Evolutionary conservation across 2,888 invertebrate species (phyloP).

Genomic region (Monoplex corrugatus): DNA sequence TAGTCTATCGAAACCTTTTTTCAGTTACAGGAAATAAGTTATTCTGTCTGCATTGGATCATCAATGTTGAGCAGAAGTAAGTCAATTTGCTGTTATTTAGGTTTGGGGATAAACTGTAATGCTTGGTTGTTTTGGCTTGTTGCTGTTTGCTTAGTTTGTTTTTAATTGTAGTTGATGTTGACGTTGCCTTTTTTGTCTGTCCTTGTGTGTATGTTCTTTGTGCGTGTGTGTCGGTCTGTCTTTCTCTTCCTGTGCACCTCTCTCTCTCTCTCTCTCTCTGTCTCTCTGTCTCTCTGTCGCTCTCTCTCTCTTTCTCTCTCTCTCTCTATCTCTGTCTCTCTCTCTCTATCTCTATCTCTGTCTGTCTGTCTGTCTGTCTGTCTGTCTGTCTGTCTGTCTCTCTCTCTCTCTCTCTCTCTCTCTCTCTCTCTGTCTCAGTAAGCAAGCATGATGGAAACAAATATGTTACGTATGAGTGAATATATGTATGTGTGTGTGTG

Average conservation of each 20-base stretch:
- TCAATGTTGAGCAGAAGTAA: no score
- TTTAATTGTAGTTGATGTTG: no score
- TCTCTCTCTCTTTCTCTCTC: not conserved
- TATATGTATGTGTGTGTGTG: not conserved
- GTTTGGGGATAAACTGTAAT: no score
- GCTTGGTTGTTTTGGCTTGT: no score
- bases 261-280: not conserved
- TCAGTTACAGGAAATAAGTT: no score
- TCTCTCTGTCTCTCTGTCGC: not conserved
- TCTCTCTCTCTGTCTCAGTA: not conserved
- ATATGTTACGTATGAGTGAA: not conserved
- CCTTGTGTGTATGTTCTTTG: constrained; percentile 70
- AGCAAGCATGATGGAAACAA: not conserved
- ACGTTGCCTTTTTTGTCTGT: no score
- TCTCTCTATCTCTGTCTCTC: not conserved
- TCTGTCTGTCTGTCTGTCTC: not conserved
- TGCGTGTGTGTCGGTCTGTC: not conserved
- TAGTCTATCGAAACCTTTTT: no score
- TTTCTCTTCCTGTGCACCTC: not conserved
- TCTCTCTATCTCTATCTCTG: not conserved
- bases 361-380: not conserved
- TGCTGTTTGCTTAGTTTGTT: no score
- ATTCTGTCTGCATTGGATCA: no score
- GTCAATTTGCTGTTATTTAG: no score
- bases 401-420: not conserved